Base-by-base conservation (phyloP, 2,797 vertebrate genomes). In the Somateria mollissima region DNA sequence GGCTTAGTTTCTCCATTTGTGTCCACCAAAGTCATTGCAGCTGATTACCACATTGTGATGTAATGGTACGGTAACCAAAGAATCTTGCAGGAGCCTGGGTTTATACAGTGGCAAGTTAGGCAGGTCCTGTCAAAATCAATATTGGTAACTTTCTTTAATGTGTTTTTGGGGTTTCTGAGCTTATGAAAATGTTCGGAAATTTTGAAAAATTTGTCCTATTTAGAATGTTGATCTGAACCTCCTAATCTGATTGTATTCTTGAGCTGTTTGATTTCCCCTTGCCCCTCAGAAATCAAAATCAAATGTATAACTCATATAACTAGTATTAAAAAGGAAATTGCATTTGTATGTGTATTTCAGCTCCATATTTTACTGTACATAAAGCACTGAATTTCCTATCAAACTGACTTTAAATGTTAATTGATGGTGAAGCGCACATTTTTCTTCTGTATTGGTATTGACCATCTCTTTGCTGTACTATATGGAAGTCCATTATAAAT, bases 271-370 rank as follows among this genome's bases (percentile, higher is more conserved):
- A 20, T 65, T 41, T 65, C 30, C 13, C 32, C 27, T 61, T 61
- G 60, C 60, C 69, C 54, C 79, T 84, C 66, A 77, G 37, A 84
- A 89, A 81, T 84, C 84, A 34, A 91, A 88, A 88, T 80, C 15
- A 76, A 76, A 76, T 84, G 30, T 69, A 69, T 92, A 64, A 74
- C 56, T 79, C 49, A 16, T 78, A 84, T 92, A 65, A 65, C 11
- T 65, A 71, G 45, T 76, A 76, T 85, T 85, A 80, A 65, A 70
- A 89, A 76, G 39, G 58, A 76, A 77, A 36, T 20, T 36, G 28
- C 32, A 87, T 56, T 61, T 91, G 13, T 64, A 60, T 66, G 34
- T 89, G 12, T 77, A 72, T 86, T 85, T 94, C 76, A 78, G 34
- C 41, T 89, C 28, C 25, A 37, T 78, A 11, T n/a, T 94, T 94